phyloP scores from a whole-genome alignment of 2,113 vertebrate species.

The Aptenodytes forsteri region DNA sequence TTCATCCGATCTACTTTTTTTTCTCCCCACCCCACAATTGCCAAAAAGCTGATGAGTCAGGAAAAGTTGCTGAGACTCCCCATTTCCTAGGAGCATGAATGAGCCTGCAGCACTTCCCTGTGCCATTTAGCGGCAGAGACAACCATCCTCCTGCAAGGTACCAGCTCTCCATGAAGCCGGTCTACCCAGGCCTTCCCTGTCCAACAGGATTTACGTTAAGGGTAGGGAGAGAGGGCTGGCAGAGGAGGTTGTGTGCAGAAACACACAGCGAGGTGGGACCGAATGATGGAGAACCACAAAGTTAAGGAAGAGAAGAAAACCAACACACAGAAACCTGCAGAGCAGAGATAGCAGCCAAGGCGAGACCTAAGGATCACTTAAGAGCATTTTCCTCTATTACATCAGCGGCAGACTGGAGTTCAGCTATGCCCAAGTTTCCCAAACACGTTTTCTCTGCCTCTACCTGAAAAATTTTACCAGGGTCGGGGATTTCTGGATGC shows the following conservation, averaged over 20 bases:
- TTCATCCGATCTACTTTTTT: accelerated
- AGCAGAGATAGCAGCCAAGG: neutral
- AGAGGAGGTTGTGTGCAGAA: neutral
- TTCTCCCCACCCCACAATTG: accelerated
- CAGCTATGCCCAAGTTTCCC: neutral
- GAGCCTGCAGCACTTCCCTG: neutral
- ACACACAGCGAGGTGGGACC: neutral
- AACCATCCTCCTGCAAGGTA: neutral
- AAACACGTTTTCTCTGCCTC: neutral
- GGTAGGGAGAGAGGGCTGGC: neutral
- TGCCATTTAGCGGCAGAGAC: neutral
- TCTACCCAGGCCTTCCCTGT: neutral
- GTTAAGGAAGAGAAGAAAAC: neutral
- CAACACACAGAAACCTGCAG: too few species aligned
- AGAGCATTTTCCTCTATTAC: neutral
- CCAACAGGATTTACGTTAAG: accelerated
- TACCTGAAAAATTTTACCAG: neutral
- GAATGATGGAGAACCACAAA: accelerated
- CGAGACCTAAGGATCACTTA: too few species aligned
- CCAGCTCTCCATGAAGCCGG: accelerated
- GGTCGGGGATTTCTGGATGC: neutral
- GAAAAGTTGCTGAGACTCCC: neutral
- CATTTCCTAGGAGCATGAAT: accelerated
- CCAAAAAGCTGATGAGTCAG: neutral
- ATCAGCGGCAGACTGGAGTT: neutral